Evolutionary conservation across 2,113 vertebrate species (phyloP), one percentile per base, ranked within the genome.

Genomic region (Bambusicola thoracicus): DNA sequence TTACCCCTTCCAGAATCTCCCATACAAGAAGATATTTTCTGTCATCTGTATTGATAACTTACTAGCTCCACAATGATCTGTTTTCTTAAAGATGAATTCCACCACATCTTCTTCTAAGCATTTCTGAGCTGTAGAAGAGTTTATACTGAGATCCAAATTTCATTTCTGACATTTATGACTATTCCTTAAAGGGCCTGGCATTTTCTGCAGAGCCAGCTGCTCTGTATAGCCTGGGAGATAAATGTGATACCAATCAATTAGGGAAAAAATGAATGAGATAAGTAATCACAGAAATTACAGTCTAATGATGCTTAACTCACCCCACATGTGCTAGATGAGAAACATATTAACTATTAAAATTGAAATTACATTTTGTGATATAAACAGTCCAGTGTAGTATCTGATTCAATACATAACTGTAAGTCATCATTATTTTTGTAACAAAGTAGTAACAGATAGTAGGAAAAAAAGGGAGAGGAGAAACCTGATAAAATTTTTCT

Each of bases 111-210:
- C 58, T 30, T 73, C 62, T 32, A 66, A 96, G 69, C 16, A 82
- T 36, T 72, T 92, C 44, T 0, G 2, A 93, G 58, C 22, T 59
- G 25, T 13, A 61, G 70, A 48, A 75, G 82, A 79, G 66, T 92
- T 93, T 78, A 73, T 41, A 34, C 16, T 22, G 38, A 90, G 74
- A 84, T 43, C 40, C 69, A 84, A 73, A 84, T 93, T 90, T 90
- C 24, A 79, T 79, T 29, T 61, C 66, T 95, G 90, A 93, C 88
- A 96, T 96, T 94, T 90, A 44, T 90, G 77, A 48, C 48, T 88
- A 34, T 36, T 79, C 79, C 77, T 78, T 96, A 66, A 95, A 94
- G 53, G 43, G 13, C 29, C 86, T 96, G 92, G 66, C 83, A 96
- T 96, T 96, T 96, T 82, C 66, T 92, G 27, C 53, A 58, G 74